phyloP scores from a whole-genome alignment of 2,888 invertebrate genomes.

The Xestia c-nigrum region DNA sequence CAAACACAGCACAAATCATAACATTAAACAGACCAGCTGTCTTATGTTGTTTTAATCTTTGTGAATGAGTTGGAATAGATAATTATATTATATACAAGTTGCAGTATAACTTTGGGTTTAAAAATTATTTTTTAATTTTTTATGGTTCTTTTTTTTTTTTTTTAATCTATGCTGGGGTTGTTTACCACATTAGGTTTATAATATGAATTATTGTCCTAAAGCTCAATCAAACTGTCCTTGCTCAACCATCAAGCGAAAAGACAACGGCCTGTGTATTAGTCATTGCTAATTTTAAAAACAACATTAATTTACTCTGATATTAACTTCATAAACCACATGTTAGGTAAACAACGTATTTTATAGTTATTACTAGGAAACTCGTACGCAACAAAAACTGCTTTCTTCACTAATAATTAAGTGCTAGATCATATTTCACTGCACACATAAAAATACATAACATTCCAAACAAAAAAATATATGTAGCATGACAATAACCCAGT shows the following conservation, averaged over 20 bases:
- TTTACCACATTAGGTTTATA: background rate
- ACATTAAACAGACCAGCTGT: slow-evolving; percentile 20
- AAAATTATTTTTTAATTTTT: background rate
- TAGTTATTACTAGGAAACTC: slow-evolving; percentile 18
- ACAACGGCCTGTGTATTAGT: slow-evolving; percentile 35
- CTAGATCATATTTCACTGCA: slow-evolving; percentile 60
- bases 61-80: slow-evolving; percentile 1
- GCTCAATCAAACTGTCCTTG: slow-evolving; percentile 8
- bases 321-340: background rate
- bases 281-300: slow-evolving; percentile 51
- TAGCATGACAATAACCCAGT: slow-evolving; percentile 65
- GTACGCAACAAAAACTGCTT: slow-evolving; percentile 29
- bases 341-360: slow-evolving; percentile 10
- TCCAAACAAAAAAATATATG: slow-evolving; percentile 45
- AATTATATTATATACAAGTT: background rate
- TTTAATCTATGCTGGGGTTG: background rate
- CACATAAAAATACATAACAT: slow-evolving; percentile 46
- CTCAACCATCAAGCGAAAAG: background rate
- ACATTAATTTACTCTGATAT: background rate
- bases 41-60: slow-evolving; percentile 17
- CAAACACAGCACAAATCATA: slow-evolving; percentile 24
- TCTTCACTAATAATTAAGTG: slow-evolving; percentile 45
- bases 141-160: background rate
- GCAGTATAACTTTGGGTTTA: background rate
- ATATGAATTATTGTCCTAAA: background rate